A percentile compares a stretch with the other conserved stretches of the same genome.
phyloP scores from a whole-genome alignment of 92 coral and sea anemone genomes.

The Zoanthus solanderi region DNA sequence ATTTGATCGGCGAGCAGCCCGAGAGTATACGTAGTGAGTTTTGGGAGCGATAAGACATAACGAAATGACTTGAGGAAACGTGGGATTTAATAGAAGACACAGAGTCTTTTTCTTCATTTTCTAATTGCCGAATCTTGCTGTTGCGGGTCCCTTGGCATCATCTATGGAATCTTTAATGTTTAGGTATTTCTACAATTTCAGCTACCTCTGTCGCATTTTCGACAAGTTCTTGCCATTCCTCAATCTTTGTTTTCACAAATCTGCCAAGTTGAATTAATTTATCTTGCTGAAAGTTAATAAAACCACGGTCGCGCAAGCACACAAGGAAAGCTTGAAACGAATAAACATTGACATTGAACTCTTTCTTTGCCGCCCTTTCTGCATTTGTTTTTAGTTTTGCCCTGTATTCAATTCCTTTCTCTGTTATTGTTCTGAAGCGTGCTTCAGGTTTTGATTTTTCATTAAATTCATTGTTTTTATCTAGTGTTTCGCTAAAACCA shows the following conservation, averaged over 20 bases:
- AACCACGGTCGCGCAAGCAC: neutral
- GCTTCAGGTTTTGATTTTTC: conserved; percentile 38
- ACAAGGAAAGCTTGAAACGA: neutral
- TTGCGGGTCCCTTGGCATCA: neutral
- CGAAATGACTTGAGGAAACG: conserved; percentile 10
- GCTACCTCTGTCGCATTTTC: conserved; percentile 9
- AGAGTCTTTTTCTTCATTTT: conserved; percentile 7
- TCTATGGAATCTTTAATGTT: neutral
- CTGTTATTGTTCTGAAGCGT: conserved; percentile 65
- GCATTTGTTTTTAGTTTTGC: conserved; percentile 43
- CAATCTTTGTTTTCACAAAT: neutral
- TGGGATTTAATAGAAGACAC: conserved; percentile 4
- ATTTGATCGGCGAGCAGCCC: neutral
- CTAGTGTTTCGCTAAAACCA: conserved; percentile 43
- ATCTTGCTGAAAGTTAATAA: neutral
- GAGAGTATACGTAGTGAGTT: conserved; percentile 2
- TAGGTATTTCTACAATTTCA: neutral
- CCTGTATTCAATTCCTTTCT: conserved; percentile 62
- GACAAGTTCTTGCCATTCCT: conserved; percentile 28
- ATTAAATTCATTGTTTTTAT: neutral
- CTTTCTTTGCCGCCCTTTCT: conserved; percentile 51
- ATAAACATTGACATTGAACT: conserved; percentile 26
- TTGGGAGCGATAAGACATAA: conserved; percentile 23
- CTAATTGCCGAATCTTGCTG: neutral
- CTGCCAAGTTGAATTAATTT: conserved; percentile 12